A percentile compares a stretch with the other conserved stretches of the same genome.
Conservation (phyloP, 1,140 invertebrate genomes). For the Lepidurus arcticus region DNA sequence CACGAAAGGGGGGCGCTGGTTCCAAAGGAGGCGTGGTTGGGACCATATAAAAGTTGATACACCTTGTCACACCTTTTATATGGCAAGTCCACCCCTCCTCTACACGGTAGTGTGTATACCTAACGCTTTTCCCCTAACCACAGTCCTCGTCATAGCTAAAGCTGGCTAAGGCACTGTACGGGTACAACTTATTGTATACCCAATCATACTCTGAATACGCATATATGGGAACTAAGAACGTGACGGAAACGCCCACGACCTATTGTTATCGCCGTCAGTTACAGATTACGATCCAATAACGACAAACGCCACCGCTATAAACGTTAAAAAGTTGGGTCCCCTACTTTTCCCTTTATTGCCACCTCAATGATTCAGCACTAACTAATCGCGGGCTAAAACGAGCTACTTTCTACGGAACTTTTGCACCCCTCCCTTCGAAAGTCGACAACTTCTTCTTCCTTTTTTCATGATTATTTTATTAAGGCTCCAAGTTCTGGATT, state of each 20-base stretch:
- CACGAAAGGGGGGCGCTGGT: not conserved
- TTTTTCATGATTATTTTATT: too few relatives aligned
- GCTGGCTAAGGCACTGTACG: not conserved
- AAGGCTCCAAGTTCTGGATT: too few relatives aligned
- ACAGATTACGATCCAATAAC: not conserved
- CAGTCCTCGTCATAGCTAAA: not conserved
- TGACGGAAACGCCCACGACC: not conserved
- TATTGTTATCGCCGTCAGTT: not conserved
- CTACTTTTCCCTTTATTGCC: not conserved
- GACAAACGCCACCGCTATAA: not conserved
- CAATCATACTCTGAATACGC: not conserved
- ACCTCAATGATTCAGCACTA: not conserved
- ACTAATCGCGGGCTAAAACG: not conserved
- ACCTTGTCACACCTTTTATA: constrained; percentile 22
- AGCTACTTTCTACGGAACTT: not conserved
- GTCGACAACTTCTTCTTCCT: not conserved
- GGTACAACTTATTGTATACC: not conserved
- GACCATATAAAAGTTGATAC: constrained; percentile 15
- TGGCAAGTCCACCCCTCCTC: not conserved
- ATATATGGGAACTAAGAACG: not conserved
- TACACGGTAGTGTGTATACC: not conserved
- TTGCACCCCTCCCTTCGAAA: not conserved
- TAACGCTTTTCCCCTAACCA: not conserved
- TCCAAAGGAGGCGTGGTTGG: constrained; percentile 1
- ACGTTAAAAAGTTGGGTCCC: not conserved